Evolutionary conservation across 1,140 invertebrate genomes (phyloP), one percentile per base, ranked within the genome.

Genomic region (Metaphire vulgaris): DNA sequence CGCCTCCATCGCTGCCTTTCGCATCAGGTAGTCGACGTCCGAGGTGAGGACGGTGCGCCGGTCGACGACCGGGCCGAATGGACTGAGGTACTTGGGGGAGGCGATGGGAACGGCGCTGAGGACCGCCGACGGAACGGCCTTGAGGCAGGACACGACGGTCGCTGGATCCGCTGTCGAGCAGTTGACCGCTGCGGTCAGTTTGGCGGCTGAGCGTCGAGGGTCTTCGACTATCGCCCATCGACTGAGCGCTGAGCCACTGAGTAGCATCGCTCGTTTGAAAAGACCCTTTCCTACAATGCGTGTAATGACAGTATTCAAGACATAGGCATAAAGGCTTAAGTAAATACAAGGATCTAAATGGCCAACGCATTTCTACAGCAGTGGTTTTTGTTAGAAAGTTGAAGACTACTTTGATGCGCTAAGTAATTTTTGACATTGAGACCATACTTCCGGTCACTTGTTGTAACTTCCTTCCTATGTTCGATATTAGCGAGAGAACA

Each of bases 241-340:
- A 79, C 93, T 93, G 34, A 98, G 88, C 0, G 95, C 95, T 28
- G 95, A 96, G 0, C 96, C 96, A 30, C 93, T 95, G 92, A 97
- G 95, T 32, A 98, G 88, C 74, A 98, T 91, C 2, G 93, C 93
- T 80, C 95, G 91, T 84, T 97, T 93, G 85, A 98, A 98, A 56
- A 98, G 89, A 21, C 33, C 74, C 15, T 29, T 92, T 82, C 92
- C 93, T 94, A 88, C 0, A n/a, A n/a, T n/a, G n/a, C n/a, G n/a
- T n/a, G n/a, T n/a, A n/a, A n/a, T n/a, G n/a, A n/a, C n/a, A n/a
- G n/a, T n/a, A n/a, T n/a, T n/a, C n/a, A n/a, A n/a, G n/a, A n/a
- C n/a, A n/a, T n/a, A n/a, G n/a, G n/a, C n/a, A n/a, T n/a, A n/a
- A n/a, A n/a, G n/a, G n/a, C n/a, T n/a, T n/a, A n/a, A n/a, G n/a